Evolutionary conservation across 2,797 vertebrate species (phyloP).

Genomic region (Crax fasciolata): DNA sequence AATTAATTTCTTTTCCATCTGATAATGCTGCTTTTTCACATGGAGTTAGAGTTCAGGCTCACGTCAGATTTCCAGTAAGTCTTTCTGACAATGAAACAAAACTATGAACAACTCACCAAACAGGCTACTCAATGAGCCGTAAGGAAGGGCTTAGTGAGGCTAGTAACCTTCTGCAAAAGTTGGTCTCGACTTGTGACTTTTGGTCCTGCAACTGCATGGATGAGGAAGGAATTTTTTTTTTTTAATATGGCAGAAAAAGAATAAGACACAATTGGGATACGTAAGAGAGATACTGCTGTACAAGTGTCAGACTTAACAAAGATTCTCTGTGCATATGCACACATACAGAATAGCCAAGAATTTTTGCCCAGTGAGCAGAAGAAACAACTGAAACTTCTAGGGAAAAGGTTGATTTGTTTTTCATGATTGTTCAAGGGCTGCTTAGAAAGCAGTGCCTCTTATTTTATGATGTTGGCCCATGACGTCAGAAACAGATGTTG

Average conservation of each 20-base stretch:
- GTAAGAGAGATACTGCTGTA: not conserved
- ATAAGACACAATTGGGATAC: not conserved
- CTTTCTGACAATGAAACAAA: not conserved
- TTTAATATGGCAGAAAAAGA: not conserved
- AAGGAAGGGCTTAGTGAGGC: not conserved
- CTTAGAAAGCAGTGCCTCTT: too few species aligned
- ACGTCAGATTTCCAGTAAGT: not conserved
- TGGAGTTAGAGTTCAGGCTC: not conserved
- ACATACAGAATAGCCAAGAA: not conserved
- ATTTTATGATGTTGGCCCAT: too few species aligned
- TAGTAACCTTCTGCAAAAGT: not conserved
- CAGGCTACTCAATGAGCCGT: not conserved
- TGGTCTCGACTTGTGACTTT: slow-evolving; percentile 20
- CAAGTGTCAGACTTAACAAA: not conserved
- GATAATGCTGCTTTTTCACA: not conserved
- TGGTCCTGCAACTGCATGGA: not conserved
- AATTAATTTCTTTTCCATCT: not conserved
- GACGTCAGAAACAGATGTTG: too few species aligned
- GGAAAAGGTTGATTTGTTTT: not conserved
- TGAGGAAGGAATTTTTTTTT: not conserved
- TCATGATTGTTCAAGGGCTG: not conserved
- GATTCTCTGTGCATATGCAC: not conserved
- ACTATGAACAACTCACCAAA: not conserved
- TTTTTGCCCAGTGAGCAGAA: not conserved
- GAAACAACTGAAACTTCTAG: not conserved